Conservation (phyloP, 2,797 vertebrate species). For the Chelidonichthys spinosus region DNA sequence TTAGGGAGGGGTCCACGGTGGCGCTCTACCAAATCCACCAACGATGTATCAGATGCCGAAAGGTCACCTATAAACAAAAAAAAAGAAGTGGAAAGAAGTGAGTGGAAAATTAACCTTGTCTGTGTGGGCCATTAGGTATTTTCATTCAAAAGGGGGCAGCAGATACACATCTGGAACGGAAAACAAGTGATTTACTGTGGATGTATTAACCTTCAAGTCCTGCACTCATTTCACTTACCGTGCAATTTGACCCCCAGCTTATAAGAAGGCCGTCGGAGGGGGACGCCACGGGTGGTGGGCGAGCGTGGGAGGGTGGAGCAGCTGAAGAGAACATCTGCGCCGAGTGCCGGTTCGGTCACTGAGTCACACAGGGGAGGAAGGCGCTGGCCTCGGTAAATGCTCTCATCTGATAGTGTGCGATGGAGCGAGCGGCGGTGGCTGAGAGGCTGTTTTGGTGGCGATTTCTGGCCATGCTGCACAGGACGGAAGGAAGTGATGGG, state of each 20-base stretch:
- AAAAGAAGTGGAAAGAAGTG: neutral
- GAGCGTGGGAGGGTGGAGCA: constrained; percentile 94
- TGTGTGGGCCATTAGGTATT: neutral
- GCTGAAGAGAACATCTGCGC: constrained; percentile 94
- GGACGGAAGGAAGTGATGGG: neutral
- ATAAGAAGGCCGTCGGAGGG: constrained; percentile 94
- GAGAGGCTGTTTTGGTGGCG: constrained; percentile 86
- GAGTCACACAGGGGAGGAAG: constrained; percentile 88
- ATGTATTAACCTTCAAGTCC: neutral
- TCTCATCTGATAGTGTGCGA: constrained; percentile 97
- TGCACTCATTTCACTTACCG: constrained; percentile 76
- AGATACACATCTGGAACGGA: constrained; percentile 13
- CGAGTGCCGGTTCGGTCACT: constrained; percentile 87
- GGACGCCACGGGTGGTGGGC: constrained; percentile 93
- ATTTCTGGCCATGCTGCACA: constrained; percentile 75
- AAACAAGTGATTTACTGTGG: neutral
- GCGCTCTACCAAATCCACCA: constrained; percentile 95
- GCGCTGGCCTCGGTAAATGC: constrained; percentile 95
- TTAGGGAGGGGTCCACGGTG: constrained; percentile 88
- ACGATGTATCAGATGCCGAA: constrained; percentile 97
- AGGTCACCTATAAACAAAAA: constrained; percentile 88
- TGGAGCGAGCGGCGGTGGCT: constrained; percentile 92
- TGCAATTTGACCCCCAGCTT: constrained; percentile 96
- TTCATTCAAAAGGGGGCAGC: constrained; percentile 31
- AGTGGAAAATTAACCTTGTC: neutral